Base-by-base conservation (phyloP, 2,888 invertebrate species). In the Mythimna vitellina region DNA sequence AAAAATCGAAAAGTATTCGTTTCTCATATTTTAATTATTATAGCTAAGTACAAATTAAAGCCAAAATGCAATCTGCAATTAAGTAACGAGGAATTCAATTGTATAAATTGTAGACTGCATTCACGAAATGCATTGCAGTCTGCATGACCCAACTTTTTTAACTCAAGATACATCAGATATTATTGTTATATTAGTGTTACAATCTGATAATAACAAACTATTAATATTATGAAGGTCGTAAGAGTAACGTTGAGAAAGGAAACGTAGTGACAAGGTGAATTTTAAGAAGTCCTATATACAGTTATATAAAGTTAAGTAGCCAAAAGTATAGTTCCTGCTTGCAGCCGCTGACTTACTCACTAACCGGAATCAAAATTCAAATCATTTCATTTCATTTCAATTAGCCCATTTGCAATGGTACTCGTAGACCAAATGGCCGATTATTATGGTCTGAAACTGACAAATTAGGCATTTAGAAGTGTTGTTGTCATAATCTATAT, bases 171-270 rank as follows among this genome's bases (percentile, higher is more conserved):
- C 65, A 70, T 74, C 62, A 56, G 83, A 85, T 85, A 85, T 76
- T 68, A 78, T 80, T 83, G 71, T 82, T 77, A 56, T 64, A 65
- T 65, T 76, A 70, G 46, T 72, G 66, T 76, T 32, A 76, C 75
- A 73, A 86, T 86, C 85, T 75, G 86, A 86, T 86, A 78, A 68
- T 57, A 65, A 78, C 65, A 12, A 20, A 70, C 57, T 84, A 75
- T 75, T 86, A 84, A 84, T 83, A 81, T 22, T 22, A 60, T 38
- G 83, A 82, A 86, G 86, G 86, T 54, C 73, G 29, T 22, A 25
- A 56, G n/a, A 46, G 68, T 74, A 67, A 71, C 68, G 67, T 74
- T 80, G 76, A 22, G 81, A 85, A 83, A 82, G 80, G 82, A 72
- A 80, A 78, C 72, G 12, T 64, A 53, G 65, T 61, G 61, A 70